phyloP scores from a whole-genome alignment of 1,140 invertebrate genomes.

The Aphaenogaster floridana region DNA sequence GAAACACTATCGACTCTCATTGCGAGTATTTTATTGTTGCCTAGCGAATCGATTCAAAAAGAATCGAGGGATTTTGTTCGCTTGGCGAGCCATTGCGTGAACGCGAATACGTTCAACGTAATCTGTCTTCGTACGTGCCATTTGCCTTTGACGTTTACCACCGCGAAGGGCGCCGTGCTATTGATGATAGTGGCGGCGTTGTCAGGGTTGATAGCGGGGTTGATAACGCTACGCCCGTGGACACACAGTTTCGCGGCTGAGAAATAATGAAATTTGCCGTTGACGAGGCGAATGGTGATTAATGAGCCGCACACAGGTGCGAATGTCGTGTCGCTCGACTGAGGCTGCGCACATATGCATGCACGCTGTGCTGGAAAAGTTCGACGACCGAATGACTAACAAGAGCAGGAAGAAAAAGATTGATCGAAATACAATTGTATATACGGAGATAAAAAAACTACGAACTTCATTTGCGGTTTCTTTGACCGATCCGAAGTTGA shows the following conservation, averaged over 20 bases:
- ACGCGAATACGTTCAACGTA: constrained; percentile 55
- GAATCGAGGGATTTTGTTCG: constrained; percentile 18
- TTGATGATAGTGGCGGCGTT: constrained; percentile 53
- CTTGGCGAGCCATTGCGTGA: neutral
- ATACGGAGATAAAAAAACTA: neutral
- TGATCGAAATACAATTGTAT: constrained; percentile 32
- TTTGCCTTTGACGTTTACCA: constrained; percentile 67
- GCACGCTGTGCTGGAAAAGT: constrained; percentile 18
- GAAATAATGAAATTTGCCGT: constrained; percentile 68
- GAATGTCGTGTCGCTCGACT: neutral
- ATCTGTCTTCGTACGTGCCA: constrained; percentile 74
- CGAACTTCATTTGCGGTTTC: constrained; percentile 5
- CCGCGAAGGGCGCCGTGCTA: constrained; percentile 38
- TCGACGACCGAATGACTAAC: constrained; percentile 19
- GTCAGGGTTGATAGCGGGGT: constrained; percentile 50
- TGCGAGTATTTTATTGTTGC: constrained; percentile 27
- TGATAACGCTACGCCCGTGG: constrained; percentile 41
- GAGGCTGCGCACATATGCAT: neutral
- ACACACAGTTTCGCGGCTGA: constrained; percentile 56
- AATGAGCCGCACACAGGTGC: constrained; percentile 59
- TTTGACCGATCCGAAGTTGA: neutral
- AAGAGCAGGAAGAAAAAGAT: constrained; percentile 6
- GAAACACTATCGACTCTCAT: neutral
- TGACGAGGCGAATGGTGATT: constrained; percentile 69
- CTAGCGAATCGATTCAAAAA: constrained; percentile 4